Base-by-base conservation (phyloP, 1,140 invertebrate species). In the Eueides isabella region DNA sequence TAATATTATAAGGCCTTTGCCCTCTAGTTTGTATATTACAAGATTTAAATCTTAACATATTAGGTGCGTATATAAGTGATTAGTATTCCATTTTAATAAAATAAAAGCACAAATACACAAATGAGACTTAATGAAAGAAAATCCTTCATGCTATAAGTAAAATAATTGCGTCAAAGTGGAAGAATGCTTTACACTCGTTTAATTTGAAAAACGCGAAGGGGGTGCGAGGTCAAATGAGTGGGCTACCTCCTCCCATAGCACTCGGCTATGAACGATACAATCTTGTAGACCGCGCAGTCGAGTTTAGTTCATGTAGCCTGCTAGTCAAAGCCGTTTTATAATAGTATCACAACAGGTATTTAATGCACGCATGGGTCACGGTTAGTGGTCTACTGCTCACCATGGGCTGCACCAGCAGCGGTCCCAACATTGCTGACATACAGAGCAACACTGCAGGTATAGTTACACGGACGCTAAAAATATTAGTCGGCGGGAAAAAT, bases 121-220 rank as follows among this genome's bases (percentile, higher is more conserved):
- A 67, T 14, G 61, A 29, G 35, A 35, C 35, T 75, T 71, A 44
- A 67, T 68, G 67, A 79, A 78, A 77, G 70, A 76, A 80, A 80
- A 82, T 74, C 71, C 71, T 77, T 80, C 74, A 74, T 74, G 72
- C 65, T 74, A 72, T 75, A 75, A 67, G 69, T 79, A 83, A 76
- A 82, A 79, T 82, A 85, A 81, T 82, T 85, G 81, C 86, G 85
- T 87, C 86, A 88, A 85, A 77, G 85, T 87, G 82, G 79, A 87
- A 83, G 88, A 92, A 90, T 90, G 86, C 86, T 88, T 83, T 88
- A 86, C 82, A 88, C 85, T 83, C 79, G 82, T 88, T 93, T 91
- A 88, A 90, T 93, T 92, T 85, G 87, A 91, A 92, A 92, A 93
- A 92, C 88, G 89, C 88, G 86, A 91, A 86, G 90, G 90, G 90